Base-by-base conservation (phyloP, 2,113 vertebrate species). In the Mobula birostris region DNA sequence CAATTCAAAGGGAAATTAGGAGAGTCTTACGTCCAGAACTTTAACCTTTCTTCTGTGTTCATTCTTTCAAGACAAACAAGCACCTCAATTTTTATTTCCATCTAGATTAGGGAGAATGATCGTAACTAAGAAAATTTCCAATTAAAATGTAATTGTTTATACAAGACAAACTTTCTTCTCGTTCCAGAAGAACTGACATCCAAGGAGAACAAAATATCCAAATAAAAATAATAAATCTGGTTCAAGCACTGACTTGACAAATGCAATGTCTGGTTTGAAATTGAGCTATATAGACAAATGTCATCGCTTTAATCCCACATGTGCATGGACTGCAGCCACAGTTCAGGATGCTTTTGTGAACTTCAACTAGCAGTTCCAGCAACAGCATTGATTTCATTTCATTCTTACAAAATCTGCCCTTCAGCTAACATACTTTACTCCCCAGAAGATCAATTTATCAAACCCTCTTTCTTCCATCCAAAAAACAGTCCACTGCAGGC, bases 41-140 rank as follows among this genome's bases (percentile, higher is more conserved):
- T 91, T 36, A 91, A 36, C 61, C 61, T 91, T 91, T n/a, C 63
- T 91, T 91, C 87, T 91, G n/a, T 48, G 48, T 48, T 48, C 61
- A 91, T 68, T 91, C 63, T 63, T 91, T 91, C n/a, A 68, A 27
- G 32, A 19, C 14, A 66, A 91, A 48, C 48, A 48, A 48, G 2
- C 48, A 48, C 2, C 48, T 48, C 48, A 48, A 48, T 48, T 4
- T 48, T 48, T 48, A 48, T 48, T 48, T 48, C 48, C 48, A 2
- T 48, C 48, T 4, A 48, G 48, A 48, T 48, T 48, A 48, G 48
- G 48, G 48, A 48, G 48, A 48, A 48, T 48, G 48, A 2, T 48
- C 48, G 1, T 2, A 48, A 48, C 48, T 48, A 48, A 48, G 48
- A 48, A 48, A 90, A 32, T 66, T 90, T 90, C 87, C 29, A 15